Base-by-base conservation (phyloP, 2,797 vertebrate genomes). In the Scyliorhinus canicula region DNA sequence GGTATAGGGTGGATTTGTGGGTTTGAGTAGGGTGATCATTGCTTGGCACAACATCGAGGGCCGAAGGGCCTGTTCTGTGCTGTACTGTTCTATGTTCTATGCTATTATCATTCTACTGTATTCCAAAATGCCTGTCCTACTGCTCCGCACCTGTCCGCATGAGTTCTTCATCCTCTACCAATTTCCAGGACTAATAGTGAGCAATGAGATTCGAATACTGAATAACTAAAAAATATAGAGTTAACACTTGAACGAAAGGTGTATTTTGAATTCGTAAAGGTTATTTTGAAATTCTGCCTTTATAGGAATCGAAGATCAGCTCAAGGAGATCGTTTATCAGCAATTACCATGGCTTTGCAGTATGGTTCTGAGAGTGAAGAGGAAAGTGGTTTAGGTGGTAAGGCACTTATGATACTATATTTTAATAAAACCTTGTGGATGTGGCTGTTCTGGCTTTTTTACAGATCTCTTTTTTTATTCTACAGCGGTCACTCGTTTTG, bases 281-380 rank as follows among this genome's bases (percentile, higher is more conserved):
- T 55, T 84, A 85, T 31, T 77, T 95, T 95, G 3, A 95, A 84
- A 11, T 35, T 95, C 96, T 96, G 95, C 85, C 96, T 95, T 96
- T 95, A 14, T 95, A 99, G 99, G 96, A 99, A 99, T 97, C 98
- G 98, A 97, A 98, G 98, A 95, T 97, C 98, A 47, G 98, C 98
- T 19, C 99, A 99, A 96, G 98, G 98, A 74, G 99, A 99, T 96
- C 98, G 98, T 95, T 98, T 99, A 95, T 99, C 99, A 95, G 98
- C 99, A 93, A 99, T 99, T 96, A 99, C 99, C 71, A 99, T 99
- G 98, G 98, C 99, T 55, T 96, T 99, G 95, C 99, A 99, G 82
- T 99, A 99, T 84, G 99, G 99, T 95, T 99, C 99, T 26, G 99
- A 99, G 96, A 99, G 99, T n/a, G 99, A 99, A 84, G 99, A 99